Conservation (phyloP, 2,113 vertebrate species). For the Balaenoptera acutorostrata region DNA sequence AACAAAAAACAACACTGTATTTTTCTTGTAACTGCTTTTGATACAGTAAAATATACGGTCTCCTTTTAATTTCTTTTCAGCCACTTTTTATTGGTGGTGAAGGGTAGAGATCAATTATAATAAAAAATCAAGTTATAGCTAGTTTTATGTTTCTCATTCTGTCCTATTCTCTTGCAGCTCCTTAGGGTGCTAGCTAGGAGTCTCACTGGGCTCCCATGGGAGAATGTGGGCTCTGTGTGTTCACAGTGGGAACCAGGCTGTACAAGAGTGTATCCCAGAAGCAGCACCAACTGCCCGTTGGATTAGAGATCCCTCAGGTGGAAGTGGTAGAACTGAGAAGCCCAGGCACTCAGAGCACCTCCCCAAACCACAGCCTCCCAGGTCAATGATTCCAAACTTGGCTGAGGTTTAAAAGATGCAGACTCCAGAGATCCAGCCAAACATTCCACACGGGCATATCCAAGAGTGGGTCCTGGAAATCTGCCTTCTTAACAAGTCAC, state of each 20-base stretch:
- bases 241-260: neutral
- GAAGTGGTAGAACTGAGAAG: neutral
- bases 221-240: neutral
- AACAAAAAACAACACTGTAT: neutral
- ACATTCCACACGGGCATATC: neutral
- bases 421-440: neutral
- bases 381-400: neutral
- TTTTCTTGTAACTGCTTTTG: slow-evolving; percentile 23
- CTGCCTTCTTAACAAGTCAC: neutral
- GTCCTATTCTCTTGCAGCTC: neutral
- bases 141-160: neutral
- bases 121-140: neutral
- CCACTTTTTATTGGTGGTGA: neutral
- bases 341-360: neutral
- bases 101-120: neutral
- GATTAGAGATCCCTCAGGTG: neutral
- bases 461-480: neutral
- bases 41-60: neutral
- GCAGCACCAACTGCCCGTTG: neutral
- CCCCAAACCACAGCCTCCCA: neutral
- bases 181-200: neutral
- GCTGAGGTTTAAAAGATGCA: neutral
- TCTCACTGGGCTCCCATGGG: neutral
- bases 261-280: neutral
- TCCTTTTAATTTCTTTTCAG: neutral